A percentile compares a stretch with the other conserved stretches of the same genome.
Conservation (phyloP, 2,888 invertebrate species). For the Chymomyza procnemis region DNA sequence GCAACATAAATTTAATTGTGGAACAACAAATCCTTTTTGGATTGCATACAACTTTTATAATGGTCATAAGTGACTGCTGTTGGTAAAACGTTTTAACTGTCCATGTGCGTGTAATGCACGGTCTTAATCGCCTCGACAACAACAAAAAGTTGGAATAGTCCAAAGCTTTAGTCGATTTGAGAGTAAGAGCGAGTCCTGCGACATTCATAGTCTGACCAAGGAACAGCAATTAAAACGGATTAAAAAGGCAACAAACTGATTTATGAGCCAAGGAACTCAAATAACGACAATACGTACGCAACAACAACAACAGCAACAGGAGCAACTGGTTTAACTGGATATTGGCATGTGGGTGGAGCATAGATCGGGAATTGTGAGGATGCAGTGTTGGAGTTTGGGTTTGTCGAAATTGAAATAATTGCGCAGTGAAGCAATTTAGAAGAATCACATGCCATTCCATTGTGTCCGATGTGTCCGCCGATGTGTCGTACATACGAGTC, state of each 20-base stretch:
- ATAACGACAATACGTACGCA: constrained; percentile 68
- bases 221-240: constrained; percentile 73
- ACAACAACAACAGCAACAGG: background rate
- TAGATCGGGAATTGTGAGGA: constrained; percentile 5
- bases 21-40: constrained; percentile 34
- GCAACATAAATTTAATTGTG: constrained; percentile 3
- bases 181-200: constrained; percentile 46
- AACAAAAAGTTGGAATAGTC: constrained; percentile 27
- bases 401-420: constrained; percentile 76
- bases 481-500: constrained; percentile 12
- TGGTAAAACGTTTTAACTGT: constrained; percentile 11
- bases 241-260: constrained; percentile 74
- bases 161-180: constrained; percentile 37
- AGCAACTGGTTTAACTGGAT: background rate
- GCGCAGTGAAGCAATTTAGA: constrained; percentile 77
- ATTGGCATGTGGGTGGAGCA: constrained; percentile 4
- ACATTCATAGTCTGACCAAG: constrained; percentile 70
- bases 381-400: constrained; percentile 35
- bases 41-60: constrained; percentile 61
- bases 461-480: constrained; percentile 43
- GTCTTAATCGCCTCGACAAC: constrained; percentile 60
- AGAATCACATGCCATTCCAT: constrained; percentile 67
- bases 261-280: constrained; percentile 75
- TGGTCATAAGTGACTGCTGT: constrained; percentile 52
- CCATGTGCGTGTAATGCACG: constrained; percentile 45